These are phyloP conservation scores for Stigmatopora nigra DNA, from an alignment of 2,113 vertebrate species.

Conservation along the genomic window DNA sequence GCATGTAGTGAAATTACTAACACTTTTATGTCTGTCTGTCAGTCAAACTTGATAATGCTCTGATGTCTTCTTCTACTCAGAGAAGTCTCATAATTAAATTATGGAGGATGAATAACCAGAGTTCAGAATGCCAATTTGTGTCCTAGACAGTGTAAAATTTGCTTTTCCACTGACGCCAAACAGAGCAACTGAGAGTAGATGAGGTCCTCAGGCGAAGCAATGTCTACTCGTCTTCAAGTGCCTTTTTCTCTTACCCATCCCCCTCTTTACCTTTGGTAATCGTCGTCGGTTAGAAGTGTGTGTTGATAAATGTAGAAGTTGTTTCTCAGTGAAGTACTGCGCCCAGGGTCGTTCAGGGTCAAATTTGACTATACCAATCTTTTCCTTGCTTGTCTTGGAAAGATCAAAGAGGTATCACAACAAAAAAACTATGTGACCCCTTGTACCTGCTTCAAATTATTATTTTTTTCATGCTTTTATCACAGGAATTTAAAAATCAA, in stretches of 20 bases:
- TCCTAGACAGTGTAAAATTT: constrained; percentile 67
- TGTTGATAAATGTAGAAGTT: constrained; percentile 50
- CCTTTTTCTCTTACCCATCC: constrained; percentile 9
- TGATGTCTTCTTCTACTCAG: constrained; percentile 60
- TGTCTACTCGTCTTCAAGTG: constrained; percentile 35
- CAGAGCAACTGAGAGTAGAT: constrained; percentile 60
- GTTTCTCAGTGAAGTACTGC: constrained; percentile 25
- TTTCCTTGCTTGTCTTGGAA: background rate
- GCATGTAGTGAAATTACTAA: constrained; percentile 55
- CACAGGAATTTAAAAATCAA: background rate
- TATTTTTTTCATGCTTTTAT: background rate
- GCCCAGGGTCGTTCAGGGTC: constrained; percentile 41
- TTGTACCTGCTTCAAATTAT: constrained; percentile 59
- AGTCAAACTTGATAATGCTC: constrained; percentile 62
- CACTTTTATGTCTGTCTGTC: constrained; percentile 65
- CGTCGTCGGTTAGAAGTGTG: constrained; percentile 29
- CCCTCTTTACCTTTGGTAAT: constrained; percentile 26
- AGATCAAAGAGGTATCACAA: constrained; percentile 57
- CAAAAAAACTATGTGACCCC: constrained; percentile 72
- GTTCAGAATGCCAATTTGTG: constrained; percentile 65
- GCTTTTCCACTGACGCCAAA: constrained; percentile 58
- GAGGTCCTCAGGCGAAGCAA: constrained; percentile 58
- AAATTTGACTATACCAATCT: constrained; percentile 16
- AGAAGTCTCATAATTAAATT: constrained; percentile 67
- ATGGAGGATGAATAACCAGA: constrained; percentile 55